A percentile compares a stretch with the other conserved stretches of the same genome.
Conservation (phyloP, 2,113 vertebrate genomes). For the Rhea pennata region DNA sequence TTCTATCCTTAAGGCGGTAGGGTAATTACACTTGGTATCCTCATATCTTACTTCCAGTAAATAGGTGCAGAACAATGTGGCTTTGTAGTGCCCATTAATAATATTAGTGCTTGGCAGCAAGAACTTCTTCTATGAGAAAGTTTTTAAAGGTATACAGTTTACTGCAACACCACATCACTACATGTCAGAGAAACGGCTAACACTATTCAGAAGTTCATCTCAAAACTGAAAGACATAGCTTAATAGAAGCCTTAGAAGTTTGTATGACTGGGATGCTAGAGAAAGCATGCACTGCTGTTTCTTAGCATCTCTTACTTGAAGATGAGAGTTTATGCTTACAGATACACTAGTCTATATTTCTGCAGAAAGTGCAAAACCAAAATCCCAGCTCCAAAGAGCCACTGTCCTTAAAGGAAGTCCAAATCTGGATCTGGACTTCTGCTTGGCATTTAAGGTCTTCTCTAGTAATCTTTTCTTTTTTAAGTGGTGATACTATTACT, state of each 20-base stretch:
- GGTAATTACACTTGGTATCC: slow-evolving; percentile 51
- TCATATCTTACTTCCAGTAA: slow-evolving; percentile 57
- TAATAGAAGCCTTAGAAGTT: not conserved
- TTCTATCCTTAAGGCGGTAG: slow-evolving; percentile 47
- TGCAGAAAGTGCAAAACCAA: not conserved
- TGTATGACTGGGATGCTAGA: not conserved
- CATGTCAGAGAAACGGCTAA: not conserved
- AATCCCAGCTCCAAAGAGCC: not conserved
- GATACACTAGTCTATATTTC: fast-evolving
- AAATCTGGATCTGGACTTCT: not conserved
- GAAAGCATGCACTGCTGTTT: fast-evolving
- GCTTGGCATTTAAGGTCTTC: not conserved
- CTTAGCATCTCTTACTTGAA: not conserved
- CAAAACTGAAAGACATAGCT: not conserved
- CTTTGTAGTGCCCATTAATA: slow-evolving; percentile 56
- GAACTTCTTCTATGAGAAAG: not conserved
- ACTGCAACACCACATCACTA: not conserved
- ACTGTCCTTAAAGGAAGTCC: not conserved
- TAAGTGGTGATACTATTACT: not conserved
- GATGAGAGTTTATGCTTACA: not conserved
- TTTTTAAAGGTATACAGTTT: not conserved
- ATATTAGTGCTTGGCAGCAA: not conserved
- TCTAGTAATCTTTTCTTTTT: not conserved
- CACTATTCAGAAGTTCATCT: not conserved
- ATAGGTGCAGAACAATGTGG: slow-evolving; percentile 36